Evolutionary conservation across 2,888 invertebrate genomes (phyloP).

Genomic region (Emmelina monodactyla): DNA sequence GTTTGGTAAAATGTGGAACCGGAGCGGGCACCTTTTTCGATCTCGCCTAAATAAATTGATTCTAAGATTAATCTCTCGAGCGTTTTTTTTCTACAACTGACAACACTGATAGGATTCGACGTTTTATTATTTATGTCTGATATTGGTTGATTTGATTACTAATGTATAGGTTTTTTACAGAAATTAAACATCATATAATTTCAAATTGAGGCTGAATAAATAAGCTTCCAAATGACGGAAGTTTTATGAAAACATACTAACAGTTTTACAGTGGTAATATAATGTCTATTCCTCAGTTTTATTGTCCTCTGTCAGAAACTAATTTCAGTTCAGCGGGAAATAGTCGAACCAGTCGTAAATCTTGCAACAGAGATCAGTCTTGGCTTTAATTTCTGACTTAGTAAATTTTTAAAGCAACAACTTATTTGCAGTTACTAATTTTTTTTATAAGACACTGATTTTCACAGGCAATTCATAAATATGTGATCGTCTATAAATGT

Average conservation of each 20-base stretch:
- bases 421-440: no score
- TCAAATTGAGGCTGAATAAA: no score
- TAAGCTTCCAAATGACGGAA: constrained; percentile 41
- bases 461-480: no score
- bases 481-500: no score
- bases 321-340: constrained; percentile 42
- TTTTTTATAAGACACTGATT: no score
- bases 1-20: constrained; percentile 61
- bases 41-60: constrained; percentile 63
- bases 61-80: constrained; percentile 54
- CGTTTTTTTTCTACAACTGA: constrained; percentile 39
- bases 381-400: constrained; percentile 27
- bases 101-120: constrained; percentile 21
- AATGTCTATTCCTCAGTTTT: constrained; percentile 39
- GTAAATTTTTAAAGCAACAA: no score
- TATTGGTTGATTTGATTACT: constrained; percentile 18
- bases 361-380: constrained; percentile 40
- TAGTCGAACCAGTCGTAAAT: constrained; percentile 46
- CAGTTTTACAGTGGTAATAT: constrained; percentile 24
- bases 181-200: no score
- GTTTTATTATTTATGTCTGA: constrained; percentile 21
- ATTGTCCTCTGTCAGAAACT: constrained; percentile 40
- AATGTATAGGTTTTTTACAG: no score
- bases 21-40: constrained; percentile 49
- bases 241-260: constrained; percentile 44